Percentiles rank a stretch among this genome's conserved stretches.
Evolutionary conservation across 2,888 invertebrate genomes (phyloP).

Genomic region (Tillus elongatus): DNA sequence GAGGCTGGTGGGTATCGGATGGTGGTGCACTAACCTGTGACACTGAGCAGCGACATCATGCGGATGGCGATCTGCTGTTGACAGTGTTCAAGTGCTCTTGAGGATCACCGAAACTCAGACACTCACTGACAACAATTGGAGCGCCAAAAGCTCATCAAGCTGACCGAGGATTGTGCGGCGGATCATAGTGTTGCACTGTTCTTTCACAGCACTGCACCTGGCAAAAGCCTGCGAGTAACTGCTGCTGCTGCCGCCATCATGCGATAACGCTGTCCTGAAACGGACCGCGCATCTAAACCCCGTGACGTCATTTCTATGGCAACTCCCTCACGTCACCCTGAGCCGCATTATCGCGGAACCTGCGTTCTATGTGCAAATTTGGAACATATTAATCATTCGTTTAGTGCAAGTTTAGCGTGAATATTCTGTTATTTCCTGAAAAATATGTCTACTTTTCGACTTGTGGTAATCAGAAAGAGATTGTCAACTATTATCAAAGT

Average conservation of each 20-base stretch:
- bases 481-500: too few relatives aligned
- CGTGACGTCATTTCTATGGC: slow-evolving; percentile 39
- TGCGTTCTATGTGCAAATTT: slow-evolving; percentile 14
- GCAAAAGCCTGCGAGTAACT: slow-evolving; percentile 24
- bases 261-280: slow-evolving; percentile 19
- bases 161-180: slow-evolving; percentile 21
- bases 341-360: slow-evolving; percentile 25
- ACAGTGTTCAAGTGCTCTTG: slow-evolving; percentile 17
- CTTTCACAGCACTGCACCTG: slow-evolving; percentile 23
- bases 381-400: slow-evolving; percentile 15
- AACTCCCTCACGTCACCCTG: slow-evolving; percentile 30
- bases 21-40: slow-evolving; percentile 36
- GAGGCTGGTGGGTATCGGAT: too few relatives aligned
- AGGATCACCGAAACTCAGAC: slow-evolving; percentile 21
- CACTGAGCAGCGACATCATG: slow-evolving; percentile 37
- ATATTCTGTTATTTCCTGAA: too few relatives aligned
- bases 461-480: too few relatives aligned
- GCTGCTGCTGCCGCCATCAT: slow-evolving; percentile 27
- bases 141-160: slow-evolving; percentile 17
- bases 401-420: too few relatives aligned
- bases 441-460: too few relatives aligned
- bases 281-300: slow-evolving; percentile 30
- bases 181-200: slow-evolving; percentile 21
- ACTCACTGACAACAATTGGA: slow-evolving; percentile 21
- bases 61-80: slow-evolving; percentile 21